These are phyloP conservation scores for Equus przewalskii DNA, from an alignment of 2,113 vertebrate genomes.

Conservation along the genomic window DNA sequence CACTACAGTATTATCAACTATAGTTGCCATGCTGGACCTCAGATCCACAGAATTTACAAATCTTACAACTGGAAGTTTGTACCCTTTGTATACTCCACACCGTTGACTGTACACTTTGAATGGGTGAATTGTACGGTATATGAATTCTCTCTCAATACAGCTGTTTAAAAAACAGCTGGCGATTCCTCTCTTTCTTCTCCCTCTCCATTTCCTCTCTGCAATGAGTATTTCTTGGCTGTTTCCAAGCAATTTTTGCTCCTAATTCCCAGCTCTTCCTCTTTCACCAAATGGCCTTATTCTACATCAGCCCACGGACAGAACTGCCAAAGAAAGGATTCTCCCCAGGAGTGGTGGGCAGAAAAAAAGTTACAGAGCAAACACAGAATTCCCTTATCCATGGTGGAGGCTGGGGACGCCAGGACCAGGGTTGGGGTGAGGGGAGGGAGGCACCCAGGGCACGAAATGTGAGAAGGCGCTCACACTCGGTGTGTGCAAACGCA, in stretches of 20 bases:
- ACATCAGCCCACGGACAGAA: background rate
- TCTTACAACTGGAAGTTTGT: background rate
- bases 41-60: background rate
- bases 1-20: background rate
- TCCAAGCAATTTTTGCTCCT: background rate
- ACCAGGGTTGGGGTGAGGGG: accelerated
- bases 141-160: background rate
- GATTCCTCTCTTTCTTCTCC: background rate
- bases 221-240: background rate
- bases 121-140: background rate
- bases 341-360: accelerated
- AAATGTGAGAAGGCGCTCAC: background rate
- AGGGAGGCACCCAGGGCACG: background rate
- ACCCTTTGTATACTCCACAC: background rate
- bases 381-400: background rate
- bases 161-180: background rate
- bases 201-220: background rate
- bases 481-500: accelerated
- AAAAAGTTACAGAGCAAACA: background rate
- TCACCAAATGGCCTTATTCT: background rate
- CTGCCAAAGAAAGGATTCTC: background rate
- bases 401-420: background rate
- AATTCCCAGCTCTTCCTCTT: background rate
- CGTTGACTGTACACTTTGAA: background rate
- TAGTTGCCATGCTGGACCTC: background rate